Evolutionary conservation across 2,888 invertebrate genomes (phyloP).

Genomic region (Mamestra brassicae): DNA sequence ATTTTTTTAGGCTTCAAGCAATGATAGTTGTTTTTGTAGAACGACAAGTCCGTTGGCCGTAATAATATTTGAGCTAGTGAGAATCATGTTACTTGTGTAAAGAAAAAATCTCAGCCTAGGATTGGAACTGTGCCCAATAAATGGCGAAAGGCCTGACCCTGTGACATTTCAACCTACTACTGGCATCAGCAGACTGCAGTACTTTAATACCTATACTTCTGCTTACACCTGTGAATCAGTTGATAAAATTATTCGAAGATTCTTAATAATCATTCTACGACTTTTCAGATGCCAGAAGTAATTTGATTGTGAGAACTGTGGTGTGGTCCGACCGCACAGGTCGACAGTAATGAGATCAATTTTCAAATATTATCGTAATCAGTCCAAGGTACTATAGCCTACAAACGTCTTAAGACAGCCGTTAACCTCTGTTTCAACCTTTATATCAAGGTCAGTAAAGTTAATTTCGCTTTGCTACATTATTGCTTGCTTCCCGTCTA

Average conservation of each 20-base stretch:
- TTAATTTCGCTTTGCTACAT: slow-evolving; percentile 43
- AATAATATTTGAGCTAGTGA: slow-evolving; percentile 15
- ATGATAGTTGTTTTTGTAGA: neutral
- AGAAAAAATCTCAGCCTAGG: slow-evolving; percentile 26
- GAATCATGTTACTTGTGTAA: slow-evolving; percentile 11
- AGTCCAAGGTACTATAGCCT: slow-evolving; percentile 33
- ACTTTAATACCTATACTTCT: neutral
- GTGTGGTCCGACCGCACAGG: slow-evolving; percentile 55
- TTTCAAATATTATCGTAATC: slow-evolving; percentile 63
- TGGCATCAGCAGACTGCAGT: slow-evolving; percentile 4
- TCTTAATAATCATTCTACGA: neutral
- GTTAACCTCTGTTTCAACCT: slow-evolving; percentile 20
- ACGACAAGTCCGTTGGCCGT: neutral
- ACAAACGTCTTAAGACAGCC: slow-evolving; percentile 32
- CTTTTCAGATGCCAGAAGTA: slow-evolving; percentile 21
- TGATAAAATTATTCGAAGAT: neutral
- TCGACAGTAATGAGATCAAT: slow-evolving; percentile 63
- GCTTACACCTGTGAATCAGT: neutral
- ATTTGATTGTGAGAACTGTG: slow-evolving; percentile 50
- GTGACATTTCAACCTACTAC: slow-evolving; percentile 32
- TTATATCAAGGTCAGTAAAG: slow-evolving; percentile 45
- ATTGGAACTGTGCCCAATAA: slow-evolving; percentile 48
- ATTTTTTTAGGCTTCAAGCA: neutral
- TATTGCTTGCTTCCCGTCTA: slow-evolving; percentile 40
- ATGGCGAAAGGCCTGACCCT: slow-evolving; percentile 39